A percentile compares a stretch with the other conserved stretches of the same genome.
Evolutionary conservation across 2,113 vertebrate species (phyloP).

Genomic region (Sinocyclocheilus rhinocerous): DNA sequence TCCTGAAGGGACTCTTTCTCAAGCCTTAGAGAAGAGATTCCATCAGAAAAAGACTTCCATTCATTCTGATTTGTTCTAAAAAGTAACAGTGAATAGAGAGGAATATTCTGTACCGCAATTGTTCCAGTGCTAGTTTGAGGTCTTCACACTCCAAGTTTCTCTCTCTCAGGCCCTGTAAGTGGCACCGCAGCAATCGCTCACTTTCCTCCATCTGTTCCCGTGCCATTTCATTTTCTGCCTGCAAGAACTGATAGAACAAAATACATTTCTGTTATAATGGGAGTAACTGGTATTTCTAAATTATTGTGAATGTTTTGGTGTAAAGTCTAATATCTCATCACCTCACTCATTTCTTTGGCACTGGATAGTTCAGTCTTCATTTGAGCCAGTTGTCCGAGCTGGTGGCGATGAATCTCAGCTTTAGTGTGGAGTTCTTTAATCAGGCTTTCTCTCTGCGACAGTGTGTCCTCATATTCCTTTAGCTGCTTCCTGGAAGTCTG

Average conservation of each 20-base stretch:
- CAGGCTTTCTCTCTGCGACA: constrained; percentile 64
- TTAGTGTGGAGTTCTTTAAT: constrained; percentile 63
- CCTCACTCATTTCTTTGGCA: constrained; percentile 82
- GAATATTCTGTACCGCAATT: constrained; percentile 75
- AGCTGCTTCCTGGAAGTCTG: constrained; percentile 60
- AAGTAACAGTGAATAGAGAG: neutral
- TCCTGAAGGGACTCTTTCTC: constrained; percentile 65
- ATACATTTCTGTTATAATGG: neutral
- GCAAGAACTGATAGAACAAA: constrained; percentile 80
- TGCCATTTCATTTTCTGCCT: constrained; percentile 83
- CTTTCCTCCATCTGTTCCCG: constrained; percentile 82
- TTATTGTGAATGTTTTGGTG: constrained; percentile 1
- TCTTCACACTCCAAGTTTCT: constrained; percentile 81
- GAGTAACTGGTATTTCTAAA: neutral
- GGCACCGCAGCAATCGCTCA: constrained; percentile 75
- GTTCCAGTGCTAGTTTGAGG: constrained; percentile 74
- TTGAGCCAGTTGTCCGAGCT: constrained; percentile 70
- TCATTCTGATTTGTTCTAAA: neutral
- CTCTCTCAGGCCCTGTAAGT: constrained; percentile 78
- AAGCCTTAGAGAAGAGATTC: neutral
- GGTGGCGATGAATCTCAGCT: constrained; percentile 63
- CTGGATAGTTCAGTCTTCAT: constrained; percentile 71
- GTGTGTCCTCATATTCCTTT: constrained; percentile 54
- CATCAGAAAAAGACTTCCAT: neutral
- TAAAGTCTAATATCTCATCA: constrained; percentile 50